Percentiles rank a stretch among this genome's conserved stretches.
phyloP scores from a whole-genome alignment of 2,797 vertebrate species.

The Glyptemys insculpta region DNA sequence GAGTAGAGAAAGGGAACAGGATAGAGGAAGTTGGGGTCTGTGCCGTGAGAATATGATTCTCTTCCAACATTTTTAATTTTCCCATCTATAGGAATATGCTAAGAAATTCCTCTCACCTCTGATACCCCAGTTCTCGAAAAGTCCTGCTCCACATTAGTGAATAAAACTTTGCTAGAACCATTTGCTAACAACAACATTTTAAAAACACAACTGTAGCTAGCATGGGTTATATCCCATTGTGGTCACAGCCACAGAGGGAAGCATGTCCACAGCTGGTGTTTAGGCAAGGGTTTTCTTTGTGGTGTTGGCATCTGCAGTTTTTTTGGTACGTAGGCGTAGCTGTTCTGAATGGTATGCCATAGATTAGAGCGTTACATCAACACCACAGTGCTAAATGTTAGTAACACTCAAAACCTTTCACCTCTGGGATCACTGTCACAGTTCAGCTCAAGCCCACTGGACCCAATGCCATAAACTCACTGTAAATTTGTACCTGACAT shows the following conservation, averaged over 20 bases:
- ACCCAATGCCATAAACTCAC: background rate
- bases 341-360: background rate
- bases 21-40: background rate
- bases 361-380: background rate
- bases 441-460: background rate
- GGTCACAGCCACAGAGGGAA: background rate
- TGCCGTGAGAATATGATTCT: background rate
- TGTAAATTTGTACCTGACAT: background rate
- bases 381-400: background rate
- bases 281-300: background rate
- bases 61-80: background rate
- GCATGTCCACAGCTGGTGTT: background rate
- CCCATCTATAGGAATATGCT: background rate
- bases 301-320: background rate
- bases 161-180: background rate
- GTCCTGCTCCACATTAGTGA: background rate
- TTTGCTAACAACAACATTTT: too few relatives aligned
- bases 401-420: background rate
- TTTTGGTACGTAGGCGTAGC: background rate
- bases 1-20: background rate
- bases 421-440: background rate
- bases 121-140: background rate
- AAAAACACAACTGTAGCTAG: background rate
- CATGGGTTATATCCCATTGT: background rate
- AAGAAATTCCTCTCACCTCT: background rate